Evolutionary conservation across 2,113 vertebrate genomes (phyloP).

Genomic region (Typhlomys cinereus): DNA sequence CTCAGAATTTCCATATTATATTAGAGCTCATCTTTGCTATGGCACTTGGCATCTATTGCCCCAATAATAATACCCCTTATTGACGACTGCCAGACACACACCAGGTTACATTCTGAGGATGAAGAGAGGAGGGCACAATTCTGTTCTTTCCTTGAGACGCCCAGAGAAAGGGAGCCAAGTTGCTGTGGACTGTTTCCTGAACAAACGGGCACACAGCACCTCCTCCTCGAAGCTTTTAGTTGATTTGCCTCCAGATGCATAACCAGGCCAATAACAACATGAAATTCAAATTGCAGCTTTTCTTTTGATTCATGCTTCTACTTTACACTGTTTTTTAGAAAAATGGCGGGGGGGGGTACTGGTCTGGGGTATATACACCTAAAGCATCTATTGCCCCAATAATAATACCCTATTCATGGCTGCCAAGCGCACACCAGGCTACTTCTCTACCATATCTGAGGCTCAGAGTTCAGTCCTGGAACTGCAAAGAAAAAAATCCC

Average conservation of each 20-base stretch:
- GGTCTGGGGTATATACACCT: not conserved
- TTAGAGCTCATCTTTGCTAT: not conserved
- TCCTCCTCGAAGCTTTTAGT: not conserved
- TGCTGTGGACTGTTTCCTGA: not conserved
- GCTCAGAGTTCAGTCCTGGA: not conserved
- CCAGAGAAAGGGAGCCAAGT: not conserved
- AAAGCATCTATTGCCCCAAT: too few relatives aligned
- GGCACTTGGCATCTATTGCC: not conserved
- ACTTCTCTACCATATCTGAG: not conserved
- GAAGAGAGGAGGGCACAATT: not conserved
- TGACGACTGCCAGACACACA: not conserved
- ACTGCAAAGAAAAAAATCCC: not conserved
- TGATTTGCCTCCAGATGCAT: not conserved
- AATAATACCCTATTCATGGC: too few relatives aligned
- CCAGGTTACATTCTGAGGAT: not conserved
- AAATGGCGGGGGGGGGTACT: not conserved
- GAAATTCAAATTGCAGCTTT: not conserved
- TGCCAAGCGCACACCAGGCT: too few relatives aligned
- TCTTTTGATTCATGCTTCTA: not conserved
- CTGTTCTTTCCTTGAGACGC: not conserved
- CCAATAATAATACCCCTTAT: not conserved
- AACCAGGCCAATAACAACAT: not conserved
- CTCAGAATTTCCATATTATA: not conserved
- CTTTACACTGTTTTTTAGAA: constrained; percentile 24
- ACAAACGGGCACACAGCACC: not conserved